Evolutionary conservation across 2,888 invertebrate genomes (phyloP), one percentile per base, ranked within the genome.

Genomic region (Caenorhabditis sulstoni): DNA sequence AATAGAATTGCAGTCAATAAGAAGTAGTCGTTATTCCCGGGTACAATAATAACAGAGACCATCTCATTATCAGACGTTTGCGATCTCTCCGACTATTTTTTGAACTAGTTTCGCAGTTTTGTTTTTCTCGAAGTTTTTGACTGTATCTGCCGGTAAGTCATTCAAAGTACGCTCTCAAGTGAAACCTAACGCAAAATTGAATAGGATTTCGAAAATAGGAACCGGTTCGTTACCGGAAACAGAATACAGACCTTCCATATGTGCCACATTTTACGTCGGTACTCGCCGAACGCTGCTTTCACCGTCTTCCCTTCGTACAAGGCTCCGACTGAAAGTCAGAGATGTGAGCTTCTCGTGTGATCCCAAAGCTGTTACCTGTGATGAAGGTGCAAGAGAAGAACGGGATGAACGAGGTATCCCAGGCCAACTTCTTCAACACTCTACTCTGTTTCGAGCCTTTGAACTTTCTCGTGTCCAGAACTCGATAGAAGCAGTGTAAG

Each of bases 351-450:
- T 23, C 41, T 57, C n/a, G n/a, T n/a, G n/a, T n/a, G n/a, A n/a
- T n/a, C n/a, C n/a, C n/a, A n/a, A n/a, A n/a, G 55, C 3, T 7
- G 49, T 41, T 20, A 83, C 83, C 76, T 55, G 79, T 83, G 8
- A 83, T 81, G 12, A 83, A 76, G 7, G 74, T 79, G 52, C 81
- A 81, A 2, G 80, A 80, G 47, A 79, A 79, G 39, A 76, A 62
- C 2, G 83, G 83, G 20, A 79, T 81, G 61, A 77, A 81, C 5
- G 77, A 41, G 4, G 81, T 83, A 64, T 83, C 83, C 77, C 76
- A 79, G 20, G 71, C 73, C 11, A 83, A 45, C 49, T 83, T 83
- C 57, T 83, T 83, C 45, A 83, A 23, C 9, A 81, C 79, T 49
- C 45, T 61, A 3, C 44, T 52, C 3, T 74, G 59, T 20, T 50